These are phyloP conservation scores for Cancer borealis DNA, from an alignment of 2,888 invertebrate species.

Conservation along the genomic window DNA sequence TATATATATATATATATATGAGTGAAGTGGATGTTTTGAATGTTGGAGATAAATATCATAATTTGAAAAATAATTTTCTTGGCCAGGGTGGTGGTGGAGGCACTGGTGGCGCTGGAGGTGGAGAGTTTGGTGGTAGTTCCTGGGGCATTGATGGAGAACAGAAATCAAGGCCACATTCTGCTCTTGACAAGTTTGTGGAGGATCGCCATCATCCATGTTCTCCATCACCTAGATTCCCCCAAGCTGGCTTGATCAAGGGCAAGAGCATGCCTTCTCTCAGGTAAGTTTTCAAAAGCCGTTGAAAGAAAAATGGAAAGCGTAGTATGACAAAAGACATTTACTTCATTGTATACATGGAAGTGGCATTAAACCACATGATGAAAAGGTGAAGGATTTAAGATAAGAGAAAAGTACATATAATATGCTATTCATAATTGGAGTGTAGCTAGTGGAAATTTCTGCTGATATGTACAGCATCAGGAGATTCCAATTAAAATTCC, in stretches of 20 bases:
- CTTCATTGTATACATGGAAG: neutral
- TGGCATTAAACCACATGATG: neutral
- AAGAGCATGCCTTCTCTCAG: conserved; percentile 98
- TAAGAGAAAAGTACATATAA: neutral
- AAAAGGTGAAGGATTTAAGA: neutral
- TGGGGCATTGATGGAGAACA: conserved; percentile 76
- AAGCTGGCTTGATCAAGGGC: conserved; percentile 89
- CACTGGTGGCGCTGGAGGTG: conserved; percentile 38
- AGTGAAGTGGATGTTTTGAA: neutral
- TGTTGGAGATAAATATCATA: neutral
- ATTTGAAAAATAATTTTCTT: neutral
- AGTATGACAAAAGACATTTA: neutral
- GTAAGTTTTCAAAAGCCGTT: conserved; percentile 81
- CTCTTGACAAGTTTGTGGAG: conserved; percentile 78
- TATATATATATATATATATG: neutral
- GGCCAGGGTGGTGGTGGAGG: conserved; percentile 49
- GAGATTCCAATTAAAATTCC: neutral
- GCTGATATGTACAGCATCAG: neutral
- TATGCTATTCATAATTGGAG: neutral
- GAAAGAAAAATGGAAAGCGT: neutral
- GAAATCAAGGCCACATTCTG: conserved; percentile 78
- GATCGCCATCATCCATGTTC: conserved; percentile 66
- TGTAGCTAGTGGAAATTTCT: neutral
- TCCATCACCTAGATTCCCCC: conserved; percentile 66
- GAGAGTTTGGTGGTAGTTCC: conserved; percentile 75